phyloP scores from a whole-genome alignment of 1,140 invertebrate species.

The Drosophila jambulina region DNA sequence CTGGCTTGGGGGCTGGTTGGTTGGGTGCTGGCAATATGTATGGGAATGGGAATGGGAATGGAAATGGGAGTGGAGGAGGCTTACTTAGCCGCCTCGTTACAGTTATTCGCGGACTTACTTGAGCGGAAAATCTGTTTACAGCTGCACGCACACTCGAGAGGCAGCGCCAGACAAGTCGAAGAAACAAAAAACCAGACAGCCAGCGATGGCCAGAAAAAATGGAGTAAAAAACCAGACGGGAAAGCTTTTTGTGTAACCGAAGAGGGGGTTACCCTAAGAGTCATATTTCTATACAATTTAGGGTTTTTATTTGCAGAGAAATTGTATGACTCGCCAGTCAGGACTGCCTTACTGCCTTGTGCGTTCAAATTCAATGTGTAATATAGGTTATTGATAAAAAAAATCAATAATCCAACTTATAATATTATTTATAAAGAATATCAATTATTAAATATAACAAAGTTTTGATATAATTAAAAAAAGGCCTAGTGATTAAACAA shows the following conservation, averaged over 20 bases:
- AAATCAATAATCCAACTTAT: neutral
- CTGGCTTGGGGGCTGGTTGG: neutral
- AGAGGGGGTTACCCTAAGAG: neutral
- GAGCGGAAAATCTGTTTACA: constrained; percentile 84
- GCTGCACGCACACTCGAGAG: constrained; percentile 79
- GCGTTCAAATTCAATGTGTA: too few relatives aligned
- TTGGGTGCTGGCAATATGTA: neutral
- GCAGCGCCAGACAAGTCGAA: constrained; percentile 31
- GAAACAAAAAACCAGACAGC: constrained; percentile 26
- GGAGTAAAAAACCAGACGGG: constrained; percentile 12
- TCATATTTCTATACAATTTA: too few relatives aligned
- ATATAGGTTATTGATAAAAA: neutral
- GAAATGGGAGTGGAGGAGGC: constrained; percentile 32
- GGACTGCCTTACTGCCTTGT: too few relatives aligned
- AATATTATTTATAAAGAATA: neutral
- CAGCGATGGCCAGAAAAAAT: constrained; percentile 19
- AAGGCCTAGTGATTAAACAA: neutral
- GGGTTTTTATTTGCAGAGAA: neutral
- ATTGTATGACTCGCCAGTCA: too few relatives aligned
- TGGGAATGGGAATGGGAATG: constrained; percentile 14
- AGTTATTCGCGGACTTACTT: constrained; percentile 78
- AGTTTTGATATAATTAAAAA: neutral
- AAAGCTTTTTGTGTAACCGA: neutral
- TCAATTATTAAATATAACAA: too few relatives aligned
- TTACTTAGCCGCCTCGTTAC: constrained; percentile 69